Evolutionary conservation across 2,113 vertebrate species (phyloP), one percentile per base, ranked within the genome.

Genomic region (Ochotona princeps): DNA sequence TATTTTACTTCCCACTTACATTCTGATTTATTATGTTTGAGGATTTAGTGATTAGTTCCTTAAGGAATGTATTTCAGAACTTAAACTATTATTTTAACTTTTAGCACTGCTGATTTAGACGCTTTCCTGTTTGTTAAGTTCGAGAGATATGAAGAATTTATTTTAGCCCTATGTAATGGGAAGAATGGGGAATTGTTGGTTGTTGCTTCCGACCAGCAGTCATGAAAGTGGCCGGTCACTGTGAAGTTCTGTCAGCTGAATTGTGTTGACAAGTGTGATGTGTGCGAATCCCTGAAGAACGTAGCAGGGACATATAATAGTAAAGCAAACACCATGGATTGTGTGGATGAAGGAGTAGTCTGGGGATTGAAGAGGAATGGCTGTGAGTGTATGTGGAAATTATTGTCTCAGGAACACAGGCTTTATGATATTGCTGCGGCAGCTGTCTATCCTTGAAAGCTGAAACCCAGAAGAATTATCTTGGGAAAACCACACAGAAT

Each of bases 261-360:
- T 38, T 35, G 89, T 54, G 83, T 78, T 86, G 94, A 92, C 79
- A 91, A 79, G 80, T n/a, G 23, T 83, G 85, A 93, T 90, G 85
- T 94, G 67, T 87, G 84, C 2, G 38, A 60, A 51, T 63, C 84
- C 87, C 89, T 38, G 9, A 70, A 89, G 93, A 87, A 81, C 10
- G 2, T 15, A 92, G 47, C 23, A 70, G 84, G n/a, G n/a, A 32
- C 35, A 32, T n/a, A 30, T 65, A 83, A 35, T 67, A 70, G 49
- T 26, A 79, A n/a, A 57, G 38, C 88, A 21, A 38, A 81, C 84
- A 25, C 21, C 70, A 23, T 6, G 49, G 35, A 51, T 61, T 0
- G 0, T 72, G 80, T 80, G 83, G 82, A 49, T 82, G 7, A 67
- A 73, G 60, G 76, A 57, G 28, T 13, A 69, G 32, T 21, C 49